Conservation (phyloP, 2,888 invertebrate species). For the Cheilosia scutellata region DNA sequence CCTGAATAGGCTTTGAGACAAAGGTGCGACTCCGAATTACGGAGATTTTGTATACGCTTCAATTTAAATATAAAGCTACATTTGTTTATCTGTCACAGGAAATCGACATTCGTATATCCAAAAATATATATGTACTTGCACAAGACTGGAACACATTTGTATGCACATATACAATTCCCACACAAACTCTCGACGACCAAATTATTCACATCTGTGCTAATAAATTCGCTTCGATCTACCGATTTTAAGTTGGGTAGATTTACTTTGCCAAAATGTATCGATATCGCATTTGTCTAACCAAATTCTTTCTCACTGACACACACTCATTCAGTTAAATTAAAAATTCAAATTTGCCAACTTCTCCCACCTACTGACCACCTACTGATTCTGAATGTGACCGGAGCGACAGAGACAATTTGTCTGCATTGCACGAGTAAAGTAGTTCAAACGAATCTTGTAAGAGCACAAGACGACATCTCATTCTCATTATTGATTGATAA, state of each 20-base stretch:
- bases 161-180: constrained; percentile 1
- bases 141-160: background rate
- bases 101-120: background rate
- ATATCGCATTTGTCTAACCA: background rate
- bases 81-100: background rate
- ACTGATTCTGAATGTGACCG: background rate
- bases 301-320: background rate
- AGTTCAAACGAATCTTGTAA: constrained; percentile 5
- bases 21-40: no score
- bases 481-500: constrained; percentile 41
- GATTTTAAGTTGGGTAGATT: background rate
- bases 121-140: no score
- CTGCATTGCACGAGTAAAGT: constrained; percentile 13
- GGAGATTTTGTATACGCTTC: background rate
- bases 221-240: background rate
- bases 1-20: no score
- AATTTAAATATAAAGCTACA: background rate
- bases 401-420: constrained; percentile 5
- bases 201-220: constrained; percentile 1
- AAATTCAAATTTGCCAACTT: constrained; percentile 20
- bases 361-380: background rate
- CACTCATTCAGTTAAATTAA: background rate
- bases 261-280: background rate
- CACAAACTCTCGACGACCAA: background rate
- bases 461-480: constrained; percentile 12